Evolutionary conservation across 2,113 vertebrate genomes (phyloP).

Genomic region (Lophotis ruficrista): DNA sequence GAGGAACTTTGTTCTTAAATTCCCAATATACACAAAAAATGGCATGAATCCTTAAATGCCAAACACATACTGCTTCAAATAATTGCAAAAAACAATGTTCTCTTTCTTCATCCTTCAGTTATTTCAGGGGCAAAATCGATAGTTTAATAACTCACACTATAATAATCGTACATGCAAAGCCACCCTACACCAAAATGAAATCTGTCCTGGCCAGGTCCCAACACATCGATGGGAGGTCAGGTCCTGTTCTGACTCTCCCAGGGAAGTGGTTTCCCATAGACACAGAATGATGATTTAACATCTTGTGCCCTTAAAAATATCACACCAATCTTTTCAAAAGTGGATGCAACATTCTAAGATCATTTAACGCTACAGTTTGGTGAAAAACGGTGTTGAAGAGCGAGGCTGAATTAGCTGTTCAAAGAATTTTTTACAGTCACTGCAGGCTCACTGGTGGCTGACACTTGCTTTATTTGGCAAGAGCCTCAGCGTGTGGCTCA

Average conservation of each 20-base stretch:
- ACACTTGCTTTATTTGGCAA: neutral
- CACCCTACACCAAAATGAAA: neutral
- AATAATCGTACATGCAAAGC: neutral
- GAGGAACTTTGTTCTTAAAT: neutral
- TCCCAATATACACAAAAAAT: neutral
- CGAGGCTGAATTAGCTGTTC: neutral
- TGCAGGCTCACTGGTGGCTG: neutral
- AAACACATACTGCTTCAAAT: neutral
- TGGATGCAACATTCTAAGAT: neutral
- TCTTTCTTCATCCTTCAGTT: neutral
- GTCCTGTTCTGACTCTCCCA: neutral
- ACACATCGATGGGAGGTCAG: rapidly evolving
- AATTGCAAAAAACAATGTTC: neutral
- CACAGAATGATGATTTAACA: neutral
- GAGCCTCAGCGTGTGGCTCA: neutral
- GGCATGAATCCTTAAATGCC: neutral
- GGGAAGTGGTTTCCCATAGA: neutral
- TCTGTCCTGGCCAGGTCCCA: neutral
- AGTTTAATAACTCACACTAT: neutral
- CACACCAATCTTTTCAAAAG: neutral
- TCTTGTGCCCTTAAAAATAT: neutral
- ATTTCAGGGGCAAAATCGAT: neutral
- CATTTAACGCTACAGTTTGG: neutral
- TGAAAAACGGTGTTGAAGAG: neutral
- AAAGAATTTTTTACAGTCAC: neutral